Conservation (phyloP, 2,797 vertebrate genomes). For the Spatula versicolor region DNA sequence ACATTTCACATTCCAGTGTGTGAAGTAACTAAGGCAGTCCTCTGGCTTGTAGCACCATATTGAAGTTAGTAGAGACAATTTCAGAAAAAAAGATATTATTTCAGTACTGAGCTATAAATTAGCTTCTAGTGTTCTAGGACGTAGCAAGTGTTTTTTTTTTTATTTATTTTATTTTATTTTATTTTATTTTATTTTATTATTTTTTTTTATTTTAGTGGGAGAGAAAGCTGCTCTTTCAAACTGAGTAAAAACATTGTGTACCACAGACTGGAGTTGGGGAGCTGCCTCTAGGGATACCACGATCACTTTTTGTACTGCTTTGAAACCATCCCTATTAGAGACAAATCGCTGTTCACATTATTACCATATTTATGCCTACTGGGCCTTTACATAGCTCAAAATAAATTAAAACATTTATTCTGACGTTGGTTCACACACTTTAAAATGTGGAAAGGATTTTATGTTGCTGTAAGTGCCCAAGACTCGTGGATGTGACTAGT, state of each 20-base stretch:
- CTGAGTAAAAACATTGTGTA: background rate
- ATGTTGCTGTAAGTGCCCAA: background rate
- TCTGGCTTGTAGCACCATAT: background rate
- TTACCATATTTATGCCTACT: rapidly evolving
- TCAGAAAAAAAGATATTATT: background rate
- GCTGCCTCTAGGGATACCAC: background rate
- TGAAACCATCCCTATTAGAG: background rate
- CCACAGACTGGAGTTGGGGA: background rate
- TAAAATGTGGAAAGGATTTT: background rate
- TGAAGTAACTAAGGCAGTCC: background rate
- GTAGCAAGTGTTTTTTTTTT: background rate
- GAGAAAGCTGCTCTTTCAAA: background rate
- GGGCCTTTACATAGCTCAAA: background rate
- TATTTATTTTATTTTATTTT: background rate
- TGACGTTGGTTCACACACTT: background rate
- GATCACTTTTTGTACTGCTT: background rate
- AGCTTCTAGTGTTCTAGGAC: background rate
- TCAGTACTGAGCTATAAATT: background rate
- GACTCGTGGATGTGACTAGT: background rate
- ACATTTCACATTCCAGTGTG: conserved; percentile 29
- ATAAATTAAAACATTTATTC: background rate
- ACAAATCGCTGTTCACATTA: background rate
- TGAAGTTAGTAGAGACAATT: background rate
- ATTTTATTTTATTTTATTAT: background rate
- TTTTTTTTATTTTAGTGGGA: background rate